phyloP scores from a whole-genome alignment of 2,113 vertebrate genomes.

The Elanoides forficatus region DNA sequence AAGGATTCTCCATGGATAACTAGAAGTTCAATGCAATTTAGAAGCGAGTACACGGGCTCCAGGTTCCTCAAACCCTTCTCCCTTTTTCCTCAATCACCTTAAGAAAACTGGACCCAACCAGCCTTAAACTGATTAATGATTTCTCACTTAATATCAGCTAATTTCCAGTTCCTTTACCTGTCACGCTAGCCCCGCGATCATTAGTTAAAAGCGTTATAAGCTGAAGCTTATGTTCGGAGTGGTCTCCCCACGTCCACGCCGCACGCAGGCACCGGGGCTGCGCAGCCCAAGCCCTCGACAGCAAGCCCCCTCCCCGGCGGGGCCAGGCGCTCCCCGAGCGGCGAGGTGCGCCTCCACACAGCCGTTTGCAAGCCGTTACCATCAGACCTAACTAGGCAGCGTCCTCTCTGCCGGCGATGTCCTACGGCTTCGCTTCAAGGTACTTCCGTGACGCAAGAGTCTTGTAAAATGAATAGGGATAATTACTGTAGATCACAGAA shows the following conservation, averaged over 20 bases:
- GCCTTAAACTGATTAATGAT: neutral
- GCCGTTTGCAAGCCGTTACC: neutral
- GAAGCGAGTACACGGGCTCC: neutral
- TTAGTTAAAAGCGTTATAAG: neutral
- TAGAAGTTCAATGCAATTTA: neutral
- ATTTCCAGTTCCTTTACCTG: neutral
- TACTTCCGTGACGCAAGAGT: neutral
- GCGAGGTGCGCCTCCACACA: neutral
- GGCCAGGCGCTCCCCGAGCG: neutral
- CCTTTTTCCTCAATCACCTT: neutral
- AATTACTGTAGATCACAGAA: neutral
- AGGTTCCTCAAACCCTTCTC: neutral
- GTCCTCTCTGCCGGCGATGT: neutral
- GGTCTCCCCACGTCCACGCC: neutral
- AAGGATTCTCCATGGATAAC: neutral
- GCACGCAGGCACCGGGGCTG: neutral
- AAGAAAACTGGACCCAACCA: neutral
- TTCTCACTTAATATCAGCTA: neutral
- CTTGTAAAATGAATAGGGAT: neutral
- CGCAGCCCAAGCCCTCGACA: neutral
- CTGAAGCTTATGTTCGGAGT: rapidly evolving
- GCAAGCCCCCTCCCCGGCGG: neutral
- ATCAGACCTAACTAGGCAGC: rapidly evolving
- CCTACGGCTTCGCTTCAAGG: neutral
- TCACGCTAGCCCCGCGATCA: neutral